Base-by-base conservation (phyloP, 2,888 invertebrate genomes). In the Diogma glabrata region DNA sequence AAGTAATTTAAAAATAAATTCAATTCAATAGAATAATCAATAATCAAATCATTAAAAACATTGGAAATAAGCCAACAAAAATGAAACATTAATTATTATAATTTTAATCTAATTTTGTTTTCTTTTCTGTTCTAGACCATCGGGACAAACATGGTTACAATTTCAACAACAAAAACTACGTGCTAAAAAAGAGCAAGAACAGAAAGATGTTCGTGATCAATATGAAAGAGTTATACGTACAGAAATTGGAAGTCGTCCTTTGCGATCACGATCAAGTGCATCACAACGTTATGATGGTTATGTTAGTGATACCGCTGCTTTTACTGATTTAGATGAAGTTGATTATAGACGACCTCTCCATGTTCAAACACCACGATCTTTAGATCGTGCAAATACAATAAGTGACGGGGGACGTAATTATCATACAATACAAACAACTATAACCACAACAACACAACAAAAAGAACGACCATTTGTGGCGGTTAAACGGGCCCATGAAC, bases 141-240 rank as follows among this genome's bases (percentile, higher is more conserved):
- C 73, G n/a, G 76, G 76, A 20, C 71, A 82, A 56, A 83, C 87
- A 51, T 89, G 88, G 88, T 74, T 89, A 55, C 87, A 87, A 67
- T 75, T 83, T 57, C 88, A 89, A 64, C 88, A 89, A 63, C 78
- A 85, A 65, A 87, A 87, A 65, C 74, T 89, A 45, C 77, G 85
- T 47, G 87, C 87, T 60, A 76, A 84, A 58, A 77, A 81, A 60
- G 87, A 87, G 64, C 80, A 82, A 54, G 76, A 84, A 63, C 76
- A 82, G 66, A 74, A 82, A 55, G 82, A 83, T 62, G 76, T 79
- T 58, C 76, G 78, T 59, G 58, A 56, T 28, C 81, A 82, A 56
- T 78, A 82, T 64, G 87, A 87, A 69, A 75, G 76, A 55, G 71
- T 76, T 26, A 71, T 81, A 47, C 59, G 61, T n/a, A 59, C 56